A percentile compares a stretch with the other conserved stretches of the same genome.
Conservation (phyloP, 2,797 vertebrate genomes). For the Falco novaeseelandiae region DNA sequence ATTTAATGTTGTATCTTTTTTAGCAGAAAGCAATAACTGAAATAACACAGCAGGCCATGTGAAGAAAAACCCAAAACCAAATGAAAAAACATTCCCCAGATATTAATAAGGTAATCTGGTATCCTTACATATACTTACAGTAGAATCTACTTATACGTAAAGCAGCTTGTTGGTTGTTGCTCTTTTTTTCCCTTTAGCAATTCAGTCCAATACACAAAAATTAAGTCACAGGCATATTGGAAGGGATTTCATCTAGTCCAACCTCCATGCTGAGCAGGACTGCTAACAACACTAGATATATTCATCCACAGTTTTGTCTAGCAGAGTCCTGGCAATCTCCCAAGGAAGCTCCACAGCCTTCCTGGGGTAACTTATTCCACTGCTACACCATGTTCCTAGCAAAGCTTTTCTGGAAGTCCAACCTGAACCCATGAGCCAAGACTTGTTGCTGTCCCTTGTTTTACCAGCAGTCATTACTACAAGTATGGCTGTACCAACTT, state of each 20-base stretch:
- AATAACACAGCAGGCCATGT: not conserved
- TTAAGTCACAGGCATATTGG: not conserved
- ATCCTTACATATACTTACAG: not conserved
- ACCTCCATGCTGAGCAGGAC: not conserved
- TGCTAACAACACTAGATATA: not conserved
- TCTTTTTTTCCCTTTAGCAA: not conserved
- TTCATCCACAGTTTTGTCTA: not conserved
- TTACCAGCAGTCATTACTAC: not conserved
- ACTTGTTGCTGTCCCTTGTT: not conserved
- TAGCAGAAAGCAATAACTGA: not conserved
- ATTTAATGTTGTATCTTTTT: not conserved
- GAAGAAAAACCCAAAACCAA: not conserved
- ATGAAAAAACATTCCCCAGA: not conserved
- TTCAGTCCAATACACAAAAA: not conserved
- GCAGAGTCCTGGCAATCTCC: not conserved
- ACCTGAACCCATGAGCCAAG: not conserved
- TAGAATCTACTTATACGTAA: not conserved
- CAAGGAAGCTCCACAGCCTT: not conserved
- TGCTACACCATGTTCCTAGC: not conserved
- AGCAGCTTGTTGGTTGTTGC: not conserved
- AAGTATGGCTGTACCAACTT: not conserved
- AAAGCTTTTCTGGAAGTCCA: not conserved
- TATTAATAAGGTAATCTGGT: not conserved
- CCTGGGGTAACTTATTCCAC: not conserved
- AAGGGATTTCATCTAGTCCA: not conserved